Evolutionary conservation across 2,113 vertebrate genomes (phyloP), one percentile per base, ranked within the genome.

Genomic region (Laticauda laticaudata): DNA sequence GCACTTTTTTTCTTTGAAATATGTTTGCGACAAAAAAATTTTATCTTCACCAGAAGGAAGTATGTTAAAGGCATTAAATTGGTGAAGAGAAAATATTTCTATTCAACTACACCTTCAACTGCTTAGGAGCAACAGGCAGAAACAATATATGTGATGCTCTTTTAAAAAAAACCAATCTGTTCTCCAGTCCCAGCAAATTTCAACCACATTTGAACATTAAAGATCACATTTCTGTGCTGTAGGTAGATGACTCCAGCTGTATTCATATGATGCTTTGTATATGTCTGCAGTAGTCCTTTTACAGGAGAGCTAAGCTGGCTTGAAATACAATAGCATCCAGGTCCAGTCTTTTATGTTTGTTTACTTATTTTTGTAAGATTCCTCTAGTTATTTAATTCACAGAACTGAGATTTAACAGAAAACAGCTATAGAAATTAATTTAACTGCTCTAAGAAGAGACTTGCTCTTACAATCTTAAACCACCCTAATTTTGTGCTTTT

Each of bases 161-260:
- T 97, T 97, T 95, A 97, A 96, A 96, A 91, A 94, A 96, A 93
- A 91, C 43, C 97, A 96, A 97, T 97, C 96, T 97, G 92, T 97
- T 98, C 98, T 97, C 96, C 97, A 98, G 96, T 96, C 96, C 93
- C 96, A 96, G 95, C 95, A 97, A 96, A 98, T 97, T 97, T 97
- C 96, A 97, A 97, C 93, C 95, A 96, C 96, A 96, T 96, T 97
- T 96, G 95, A 96, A 94, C 94, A 96, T 96, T 97, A 95, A 94
- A 96, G 94, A 97, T 98, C 97, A 95, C 48, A 4, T 98, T 98
- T 97, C 97, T 92, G 92, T 97, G 96, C 96, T 97, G 95, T 96
- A 97, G 96, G 98, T 97, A 97, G 96, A 96, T 97, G 97, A 93
- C 96, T 97, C 96, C 96, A 96, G 92, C 94, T 97, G 97, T 94